Percentiles rank a stretch among this genome's conserved stretches.
Evolutionary conservation across 2,888 invertebrate genomes (phyloP).

Genomic region (Eristalis pertinax): DNA sequence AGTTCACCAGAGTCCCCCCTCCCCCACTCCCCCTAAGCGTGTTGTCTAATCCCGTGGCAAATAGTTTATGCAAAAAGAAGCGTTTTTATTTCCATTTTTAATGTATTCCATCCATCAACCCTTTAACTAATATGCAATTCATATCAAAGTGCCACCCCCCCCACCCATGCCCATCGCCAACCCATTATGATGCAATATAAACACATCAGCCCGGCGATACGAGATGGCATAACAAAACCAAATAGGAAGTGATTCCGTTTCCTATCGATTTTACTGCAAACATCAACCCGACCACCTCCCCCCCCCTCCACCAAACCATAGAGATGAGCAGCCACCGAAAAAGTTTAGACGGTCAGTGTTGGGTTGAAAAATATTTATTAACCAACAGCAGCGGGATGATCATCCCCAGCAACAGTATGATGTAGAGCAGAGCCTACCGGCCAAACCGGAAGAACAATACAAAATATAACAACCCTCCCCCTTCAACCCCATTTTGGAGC

Average conservation of each 20-base stretch:
- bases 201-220: background rate
- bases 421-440: slow-evolving; percentile 15
- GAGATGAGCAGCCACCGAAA: background rate
- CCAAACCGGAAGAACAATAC: too few relatives aligned
- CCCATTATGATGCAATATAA: slow-evolving; percentile 52
- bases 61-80: slow-evolving; percentile 44
- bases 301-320: background rate
- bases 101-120: slow-evolving; percentile 57
- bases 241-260: slow-evolving; percentile 23
- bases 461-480: background rate
- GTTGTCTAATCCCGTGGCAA: slow-evolving; percentile 44
- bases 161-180: background rate
- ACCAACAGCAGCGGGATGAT: slow-evolving; percentile 3
- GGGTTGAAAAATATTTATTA: slow-evolving; percentile 32
- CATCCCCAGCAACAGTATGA: slow-evolving; percentile 27
- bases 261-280: slow-evolving; percentile 42
- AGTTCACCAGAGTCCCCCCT: background rate
- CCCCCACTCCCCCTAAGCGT: slow-evolving; percentile 10
- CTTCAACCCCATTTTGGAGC: background rate
- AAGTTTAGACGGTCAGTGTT: slow-evolving; percentile 14
- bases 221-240: background rate
- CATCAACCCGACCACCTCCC: background rate
- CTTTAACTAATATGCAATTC: slow-evolving; percentile 45
- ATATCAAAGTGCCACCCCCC: background rate
- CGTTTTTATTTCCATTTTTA: slow-evolving; percentile 47